A percentile compares a stretch with the other conserved stretches of the same genome.
phyloP scores from a whole-genome alignment of 2,888 invertebrate species.

The Maniola hyperantus region DNA sequence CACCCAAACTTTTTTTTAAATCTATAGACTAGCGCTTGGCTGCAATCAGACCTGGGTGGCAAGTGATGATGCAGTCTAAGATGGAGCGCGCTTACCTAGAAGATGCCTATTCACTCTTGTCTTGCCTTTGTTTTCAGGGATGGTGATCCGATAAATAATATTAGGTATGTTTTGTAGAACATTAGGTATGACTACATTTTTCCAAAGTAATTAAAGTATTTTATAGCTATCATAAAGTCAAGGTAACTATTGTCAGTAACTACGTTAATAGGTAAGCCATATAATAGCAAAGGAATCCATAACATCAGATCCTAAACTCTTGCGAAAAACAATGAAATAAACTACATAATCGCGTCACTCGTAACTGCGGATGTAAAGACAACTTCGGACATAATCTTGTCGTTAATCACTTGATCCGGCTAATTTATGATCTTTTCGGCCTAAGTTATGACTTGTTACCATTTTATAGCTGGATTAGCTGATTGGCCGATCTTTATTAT shows the following conservation, averaged over 20 bases:
- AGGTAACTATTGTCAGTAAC: neutral
- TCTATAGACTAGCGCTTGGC: too few species aligned
- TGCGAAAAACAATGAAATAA: conserved; percentile 30
- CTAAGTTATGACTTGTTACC: conserved; percentile 2
- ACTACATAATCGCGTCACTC: conserved; percentile 25
- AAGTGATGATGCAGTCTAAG: too few species aligned
- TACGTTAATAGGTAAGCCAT: neutral
- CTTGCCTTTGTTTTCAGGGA: too few species aligned
- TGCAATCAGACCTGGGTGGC: too few species aligned
- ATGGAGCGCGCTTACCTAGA: too few species aligned
- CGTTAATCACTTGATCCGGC: conserved; percentile 31
- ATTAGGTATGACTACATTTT: too few species aligned
- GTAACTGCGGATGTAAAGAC: conserved; percentile 31
- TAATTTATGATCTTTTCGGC: conserved; percentile 32
- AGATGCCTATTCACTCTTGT: too few species aligned
- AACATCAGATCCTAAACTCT: conserved; percentile 6
- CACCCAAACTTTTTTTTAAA: too few species aligned
- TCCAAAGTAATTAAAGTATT: neutral
- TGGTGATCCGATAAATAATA: too few species aligned
- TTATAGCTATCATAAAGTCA: neutral
- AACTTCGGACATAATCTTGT: conserved; percentile 31
- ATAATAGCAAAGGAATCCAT: neutral
- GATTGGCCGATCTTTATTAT: neutral
- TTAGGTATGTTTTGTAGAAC: too few species aligned
- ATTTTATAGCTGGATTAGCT: conserved; percentile 12